Conservation (phyloP, 2,888 invertebrate genomes). For the Agrochola lota region DNA sequence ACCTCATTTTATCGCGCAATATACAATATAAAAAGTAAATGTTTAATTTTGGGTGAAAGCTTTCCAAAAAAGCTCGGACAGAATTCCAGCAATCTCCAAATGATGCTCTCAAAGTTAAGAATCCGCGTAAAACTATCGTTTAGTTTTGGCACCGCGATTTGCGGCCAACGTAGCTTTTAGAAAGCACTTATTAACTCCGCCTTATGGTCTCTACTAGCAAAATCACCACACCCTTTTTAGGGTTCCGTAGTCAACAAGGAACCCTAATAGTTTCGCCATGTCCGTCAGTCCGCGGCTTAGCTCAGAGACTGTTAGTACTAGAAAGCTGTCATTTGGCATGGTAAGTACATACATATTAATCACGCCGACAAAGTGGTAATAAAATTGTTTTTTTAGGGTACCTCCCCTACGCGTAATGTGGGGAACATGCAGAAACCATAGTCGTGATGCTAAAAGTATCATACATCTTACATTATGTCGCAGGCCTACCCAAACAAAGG, state of each 20-base stretch:
- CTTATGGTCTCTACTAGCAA: background rate
- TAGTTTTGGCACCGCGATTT: background rate
- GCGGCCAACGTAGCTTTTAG: background rate
- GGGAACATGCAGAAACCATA: background rate
- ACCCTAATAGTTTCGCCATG: no score
- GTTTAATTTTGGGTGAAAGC: constrained; percentile 40
- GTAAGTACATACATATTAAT: no score
- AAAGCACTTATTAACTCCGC: background rate
- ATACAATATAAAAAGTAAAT: constrained; percentile 33
- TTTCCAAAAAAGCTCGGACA: constrained; percentile 10
- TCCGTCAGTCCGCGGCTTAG: no score
- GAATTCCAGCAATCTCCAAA: background rate
- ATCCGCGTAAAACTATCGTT: background rate
- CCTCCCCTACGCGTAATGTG: no score
- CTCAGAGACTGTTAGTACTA: no score
- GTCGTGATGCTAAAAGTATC: constrained; percentile 4
- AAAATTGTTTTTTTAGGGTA: no score
- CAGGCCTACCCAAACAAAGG: background rate
- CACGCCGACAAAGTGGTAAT: no score
- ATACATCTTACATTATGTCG: background rate
- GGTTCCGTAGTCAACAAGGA: no score
- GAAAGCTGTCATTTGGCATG: no score
- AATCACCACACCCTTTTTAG: background rate
- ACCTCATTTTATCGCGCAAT: constrained; percentile 16
- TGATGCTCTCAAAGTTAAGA: background rate